Conservation (phyloP, 2,113 vertebrate species). For the Dicaeum eximium region DNA sequence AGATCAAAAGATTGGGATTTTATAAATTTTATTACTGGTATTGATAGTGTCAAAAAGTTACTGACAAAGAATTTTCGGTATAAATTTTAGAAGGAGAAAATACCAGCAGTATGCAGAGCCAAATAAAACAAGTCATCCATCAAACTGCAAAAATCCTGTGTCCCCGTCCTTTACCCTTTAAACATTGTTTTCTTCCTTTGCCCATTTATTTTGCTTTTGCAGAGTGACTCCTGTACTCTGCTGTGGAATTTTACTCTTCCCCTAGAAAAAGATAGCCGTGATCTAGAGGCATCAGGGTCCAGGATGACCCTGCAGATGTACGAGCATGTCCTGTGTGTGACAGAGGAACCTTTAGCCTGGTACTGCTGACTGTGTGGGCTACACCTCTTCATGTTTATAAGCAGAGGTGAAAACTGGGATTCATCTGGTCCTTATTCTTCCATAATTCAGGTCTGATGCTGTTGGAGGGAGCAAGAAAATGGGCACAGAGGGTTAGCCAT, state of each 20-base stretch:
- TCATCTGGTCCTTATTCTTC: not conserved
- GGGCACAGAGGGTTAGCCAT: not conserved
- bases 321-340: fast-evolving
- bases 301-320: not conserved
- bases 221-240: not conserved
- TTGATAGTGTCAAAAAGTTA: not conserved
- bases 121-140: not conserved
- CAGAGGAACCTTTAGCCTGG: not conserved
- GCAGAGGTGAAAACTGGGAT: not conserved
- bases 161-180: not conserved
- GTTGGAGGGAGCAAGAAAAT: not conserved
- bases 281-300: not conserved
- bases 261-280: not conserved
- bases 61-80: not conserved
- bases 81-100: not conserved
- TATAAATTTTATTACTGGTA: not conserved
- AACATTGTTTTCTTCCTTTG: not conserved
- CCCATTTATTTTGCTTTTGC: not conserved
- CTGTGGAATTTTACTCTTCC: not conserved
- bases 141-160: not conserved
- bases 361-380: not conserved
- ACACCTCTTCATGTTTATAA: not conserved
- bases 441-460: not conserved
- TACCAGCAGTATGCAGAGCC: not conserved
- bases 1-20: not conserved